These are phyloP conservation scores for Pilophorus perplexus DNA, from an alignment of 2,888 invertebrate species.

Conservation along the genomic window DNA sequence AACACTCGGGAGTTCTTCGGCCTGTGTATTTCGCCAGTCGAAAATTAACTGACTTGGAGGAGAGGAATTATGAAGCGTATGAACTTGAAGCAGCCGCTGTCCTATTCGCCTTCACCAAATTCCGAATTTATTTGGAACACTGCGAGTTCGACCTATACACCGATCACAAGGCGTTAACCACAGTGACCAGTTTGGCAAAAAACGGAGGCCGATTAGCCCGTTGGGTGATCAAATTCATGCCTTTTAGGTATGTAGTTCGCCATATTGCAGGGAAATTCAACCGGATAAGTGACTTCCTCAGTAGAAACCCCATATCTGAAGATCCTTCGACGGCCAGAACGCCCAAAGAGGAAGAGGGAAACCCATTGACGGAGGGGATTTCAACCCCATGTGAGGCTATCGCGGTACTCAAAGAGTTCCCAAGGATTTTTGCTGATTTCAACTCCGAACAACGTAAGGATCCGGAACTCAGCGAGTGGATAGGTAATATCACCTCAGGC, in stretches of 20 bases:
- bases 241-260: not conserved
- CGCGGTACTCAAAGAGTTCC: no score
- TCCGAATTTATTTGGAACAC: slow-evolving; percentile 7
- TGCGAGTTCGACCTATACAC: slow-evolving; percentile 9
- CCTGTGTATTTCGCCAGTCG: not conserved
- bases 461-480: not conserved
- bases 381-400: no score
- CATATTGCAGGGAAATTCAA: slow-evolving; percentile 14
- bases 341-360: not conserved
- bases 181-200: slow-evolving; percentile 9
- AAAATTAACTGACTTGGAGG: not conserved
- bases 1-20: not conserved
- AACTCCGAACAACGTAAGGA: no score
- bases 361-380: no score
- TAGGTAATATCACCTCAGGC: not conserved
- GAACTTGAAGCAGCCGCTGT: not conserved
- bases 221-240: not conserved
- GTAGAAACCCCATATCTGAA: no score
- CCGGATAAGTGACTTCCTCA: not conserved
- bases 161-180: slow-evolving; percentile 14
- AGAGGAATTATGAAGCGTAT: not conserved
- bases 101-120: slow-evolving; percentile 1
- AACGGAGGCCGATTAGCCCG: slow-evolving; percentile 12
- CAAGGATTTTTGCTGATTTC: no score
- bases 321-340: not conserved